Base-by-base conservation (phyloP, 2,888 invertebrate genomes). In the Holacanthella duospinosa region DNA sequence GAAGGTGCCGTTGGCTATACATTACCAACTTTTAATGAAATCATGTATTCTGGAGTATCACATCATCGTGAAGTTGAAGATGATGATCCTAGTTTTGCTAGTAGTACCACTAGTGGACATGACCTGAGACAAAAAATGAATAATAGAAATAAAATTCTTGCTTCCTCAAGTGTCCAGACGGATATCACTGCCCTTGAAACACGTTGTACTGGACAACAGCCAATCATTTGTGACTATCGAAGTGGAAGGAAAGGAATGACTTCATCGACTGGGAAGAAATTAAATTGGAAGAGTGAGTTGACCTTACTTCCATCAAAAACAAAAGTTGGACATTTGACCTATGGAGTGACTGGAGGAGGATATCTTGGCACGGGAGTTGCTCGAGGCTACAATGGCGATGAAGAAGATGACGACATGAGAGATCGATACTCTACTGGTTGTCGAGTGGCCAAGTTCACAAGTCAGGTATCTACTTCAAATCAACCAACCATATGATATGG, bases 261-360 rank as follows among this genome's bases (percentile, higher is more conserved):
- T 64, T 26, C 29, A 60, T 60, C 65, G 1, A 9, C 68, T 6
- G 70, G 66, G 29, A 72, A 72, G 62, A 70, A 69, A 61, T 60
- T 72, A 9, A 72, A 72, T 58, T 72, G 72, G 72, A 72, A 72
- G 56, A 72, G 72, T 67, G 72, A 72, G 60, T 62, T 72, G 21
- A 71, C 71, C 4, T 61, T 72, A 4, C 53, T 72, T 16, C 72
- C 72, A 24, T 72, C 72, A 21, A 72, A 71, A 61, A 68, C 68
- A 26, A 72, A 71, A 61, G 67, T 71, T 43, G 69, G 68, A 24
- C 62, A 65, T 29, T 25, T 56, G 21, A 55, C 60, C 19, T 61
- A 64, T 21, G 62, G 59, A 54, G 64, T 61, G 12, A 21, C 16
- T 4, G 48, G 21, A 9, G 48, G 48, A 21, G 48, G 48, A 4